Base-by-base conservation (phyloP, 2,888 invertebrate species). In the Furcula furcula region DNA sequence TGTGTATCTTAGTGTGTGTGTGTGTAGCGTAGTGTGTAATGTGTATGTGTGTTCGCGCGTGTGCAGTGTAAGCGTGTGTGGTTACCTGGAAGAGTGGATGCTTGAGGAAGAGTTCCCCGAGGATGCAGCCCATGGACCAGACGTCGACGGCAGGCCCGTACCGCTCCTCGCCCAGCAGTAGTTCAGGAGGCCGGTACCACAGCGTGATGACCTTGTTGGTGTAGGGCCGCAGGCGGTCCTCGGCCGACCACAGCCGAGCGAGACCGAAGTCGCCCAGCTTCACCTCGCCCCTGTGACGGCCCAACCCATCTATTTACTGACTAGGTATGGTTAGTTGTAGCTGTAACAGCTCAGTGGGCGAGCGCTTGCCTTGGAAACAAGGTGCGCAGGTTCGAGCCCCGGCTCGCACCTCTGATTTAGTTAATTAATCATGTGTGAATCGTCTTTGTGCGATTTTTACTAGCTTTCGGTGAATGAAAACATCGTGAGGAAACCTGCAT, bases 41-140 rank as follows among this genome's bases (percentile, higher is more conserved):
- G n/a, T n/a, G n/a, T n/a, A n/a, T n/a, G n/a, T n/a, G n/a, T n/a
- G n/a, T n/a, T n/a, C n/a, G n/a, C n/a, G n/a, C n/a, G n/a, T n/a
- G n/a, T n/a, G n/a, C n/a, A n/a, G n/a, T n/a, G n/a, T n/a, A n/a
- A n/a, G n/a, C n/a, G n/a, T n/a, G n/a, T 5, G 2, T 2, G 0
- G 2, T 16, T 61, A 96, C 97, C 91, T 96, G 97, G 81, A 99
- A 99, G 27, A 99, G 91, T 0, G 99, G 98, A 63, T 96, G 96
- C 71, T 98, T 98, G 28, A 94, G 92, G 86, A 99, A 99, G 41
- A 99, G 90, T 89, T 99, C 99, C 6, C 98, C 99, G 29, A 99
- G 91, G 60, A 99, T 99, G 76, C 99, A 99, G 63, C 99, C 99
- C 86, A 98, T 98, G 71, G 98, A 98, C 99, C 99, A 99, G 4